Evolutionary conservation across 2,888 invertebrate genomes (phyloP).

Genomic region (Hemistola chrysoprasaria): DNA sequence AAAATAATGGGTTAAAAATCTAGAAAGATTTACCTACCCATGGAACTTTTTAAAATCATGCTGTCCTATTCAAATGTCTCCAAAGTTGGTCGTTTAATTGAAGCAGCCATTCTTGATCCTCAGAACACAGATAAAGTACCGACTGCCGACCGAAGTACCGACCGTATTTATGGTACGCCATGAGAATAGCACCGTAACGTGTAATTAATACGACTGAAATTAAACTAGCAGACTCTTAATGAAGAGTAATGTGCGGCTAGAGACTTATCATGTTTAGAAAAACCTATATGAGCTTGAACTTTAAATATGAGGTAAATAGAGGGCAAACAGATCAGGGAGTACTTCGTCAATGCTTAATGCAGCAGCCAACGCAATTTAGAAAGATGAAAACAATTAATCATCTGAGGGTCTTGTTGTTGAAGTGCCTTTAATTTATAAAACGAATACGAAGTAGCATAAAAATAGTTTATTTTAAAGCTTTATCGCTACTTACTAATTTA

Average conservation of each 20-base stretch:
- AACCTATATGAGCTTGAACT: conserved; percentile 20
- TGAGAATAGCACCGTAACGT: conserved; percentile 44
- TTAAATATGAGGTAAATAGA: conserved; percentile 16
- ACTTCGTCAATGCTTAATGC: neutral
- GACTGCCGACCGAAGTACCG: conserved; percentile 34
- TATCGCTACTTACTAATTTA: neutral
- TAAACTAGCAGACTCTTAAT: conserved; percentile 46
- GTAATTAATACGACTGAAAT: conserved; percentile 57
- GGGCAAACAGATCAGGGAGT: neutral
- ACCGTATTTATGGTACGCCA: conserved; percentile 43
- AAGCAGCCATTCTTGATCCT: conserved; percentile 42
- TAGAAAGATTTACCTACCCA: conserved; percentile 47
- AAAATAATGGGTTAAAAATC: conserved; percentile 21
- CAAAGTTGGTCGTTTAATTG: conserved; percentile 50
- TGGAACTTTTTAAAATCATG: conserved; percentile 46
- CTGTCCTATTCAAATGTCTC: conserved; percentile 61
- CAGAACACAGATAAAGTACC: conserved; percentile 39
- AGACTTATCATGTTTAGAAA: conserved; percentile 32
- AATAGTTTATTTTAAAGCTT: neutral
- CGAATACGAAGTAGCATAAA: neutral
- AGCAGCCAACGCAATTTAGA: neutral
- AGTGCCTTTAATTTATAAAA: conserved; percentile 4
- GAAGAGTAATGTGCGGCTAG: conserved; percentile 47
- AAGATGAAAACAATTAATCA: conserved; percentile 11
- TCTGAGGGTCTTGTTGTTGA: conserved; percentile 6